Evolutionary conservation across 2,797 vertebrate genomes (phyloP).

Genomic region (Liasis olivaceus): DNA sequence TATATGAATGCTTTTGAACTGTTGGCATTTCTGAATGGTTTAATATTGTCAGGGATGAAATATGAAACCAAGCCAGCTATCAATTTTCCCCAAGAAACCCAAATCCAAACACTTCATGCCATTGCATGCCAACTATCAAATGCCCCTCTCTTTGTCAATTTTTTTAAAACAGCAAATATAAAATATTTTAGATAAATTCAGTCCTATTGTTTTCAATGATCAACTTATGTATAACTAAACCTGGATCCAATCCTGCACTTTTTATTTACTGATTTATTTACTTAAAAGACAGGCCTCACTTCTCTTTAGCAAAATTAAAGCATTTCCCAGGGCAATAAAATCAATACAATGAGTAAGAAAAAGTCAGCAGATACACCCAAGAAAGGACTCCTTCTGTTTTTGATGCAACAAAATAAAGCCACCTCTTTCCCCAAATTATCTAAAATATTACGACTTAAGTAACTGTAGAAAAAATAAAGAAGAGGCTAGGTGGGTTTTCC

Average conservation of each 20-base stretch:
- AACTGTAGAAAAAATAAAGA: not conserved
- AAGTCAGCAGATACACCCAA: not conserved
- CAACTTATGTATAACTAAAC: not conserved
- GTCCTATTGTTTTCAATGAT: not conserved
- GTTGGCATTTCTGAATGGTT: not conserved
- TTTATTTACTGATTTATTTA: not conserved
- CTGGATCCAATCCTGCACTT: not conserved
- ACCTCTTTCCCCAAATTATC: not conserved
- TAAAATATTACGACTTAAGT: not conserved
- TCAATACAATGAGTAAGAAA: not conserved
- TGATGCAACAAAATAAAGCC: not conserved
- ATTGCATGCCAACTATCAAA: not conserved
- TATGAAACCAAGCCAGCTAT: not conserved
- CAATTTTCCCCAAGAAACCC: not conserved
- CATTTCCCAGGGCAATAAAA: not conserved
- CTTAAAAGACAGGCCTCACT: not conserved
- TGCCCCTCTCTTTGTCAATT: not conserved
- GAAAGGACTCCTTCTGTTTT: not conserved
- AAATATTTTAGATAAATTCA: not conserved
- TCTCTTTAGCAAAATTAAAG: not conserved
- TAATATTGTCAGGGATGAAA: not conserved
- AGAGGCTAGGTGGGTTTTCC: not conserved
- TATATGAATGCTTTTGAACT: not conserved
- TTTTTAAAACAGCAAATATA: not conserved
- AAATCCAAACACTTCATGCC: not conserved